Evolutionary conservation across 2,888 invertebrate species (phyloP), one percentile per base, ranked within the genome.

Genomic region (Acrobasis consociella): DNA sequence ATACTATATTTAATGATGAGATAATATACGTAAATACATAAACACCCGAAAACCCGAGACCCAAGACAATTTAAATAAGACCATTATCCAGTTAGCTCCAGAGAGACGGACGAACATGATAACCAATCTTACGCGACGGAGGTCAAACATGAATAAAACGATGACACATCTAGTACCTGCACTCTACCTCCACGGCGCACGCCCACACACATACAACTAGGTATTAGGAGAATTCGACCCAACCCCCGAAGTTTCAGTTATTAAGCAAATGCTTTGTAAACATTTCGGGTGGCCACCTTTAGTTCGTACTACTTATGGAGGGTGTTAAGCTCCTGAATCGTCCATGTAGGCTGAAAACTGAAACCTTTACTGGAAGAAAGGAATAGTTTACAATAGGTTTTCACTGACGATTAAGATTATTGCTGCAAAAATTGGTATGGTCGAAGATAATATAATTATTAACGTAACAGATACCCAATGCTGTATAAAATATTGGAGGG

Each of bases 181-280:
- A 15, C 11, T 2, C 13, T 17, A 56, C 9, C 22, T 56, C 56
- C 56, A 16, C 9, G n/a, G 1, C 42, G 0, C 42, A 17, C 64
- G 58, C 68, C 65, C 68, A 67, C 75, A 84, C 82, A 71, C 81
- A 76, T 81, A 81, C 78, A 68, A 76, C 76, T 75, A 80, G 87
- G 89, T 87, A 89, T 91, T 91, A 89, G 83, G 87, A 89, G 89
- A 88, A 90, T 89, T 87, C 87, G 83, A 86, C 90, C 89, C 88
- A 73, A 78, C 87, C 87, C 85, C 82, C 80, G 80, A 91, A 91
- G 85, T 91, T 91, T 89, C 86, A 86, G 89, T 91, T 92, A 92
- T 91, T 91, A 92, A 91, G 89, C 91, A 91, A 92, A 92, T 92
- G 91, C 90, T 91, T 89, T 81, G 91, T 90, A 92, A 92, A 92